Percentiles rank a stretch among this genome's conserved stretches.
Evolutionary conservation across 2,113 vertebrate species (phyloP).

Genomic region (Falcunculus frontatus): DNA sequence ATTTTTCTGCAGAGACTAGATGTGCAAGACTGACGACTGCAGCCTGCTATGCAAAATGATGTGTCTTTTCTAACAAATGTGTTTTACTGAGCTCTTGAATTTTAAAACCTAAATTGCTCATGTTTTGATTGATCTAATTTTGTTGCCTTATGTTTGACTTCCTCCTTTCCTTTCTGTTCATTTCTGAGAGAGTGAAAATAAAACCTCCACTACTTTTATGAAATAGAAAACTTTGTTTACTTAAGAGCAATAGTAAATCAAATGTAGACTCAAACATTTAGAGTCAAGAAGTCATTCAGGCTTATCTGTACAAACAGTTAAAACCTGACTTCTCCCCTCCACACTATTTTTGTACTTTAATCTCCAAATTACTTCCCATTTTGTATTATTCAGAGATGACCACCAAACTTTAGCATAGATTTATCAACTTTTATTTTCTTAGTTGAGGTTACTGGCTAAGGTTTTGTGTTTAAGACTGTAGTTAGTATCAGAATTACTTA

Average conservation of each 20-base stretch:
- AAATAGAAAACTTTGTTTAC: not conserved
- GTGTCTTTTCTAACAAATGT: not conserved
- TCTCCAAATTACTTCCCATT: not conserved
- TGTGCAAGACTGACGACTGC: not conserved
- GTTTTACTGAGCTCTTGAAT: not conserved
- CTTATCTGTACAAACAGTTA: not conserved
- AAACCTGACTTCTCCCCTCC: not conserved
- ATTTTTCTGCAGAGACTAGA: not conserved
- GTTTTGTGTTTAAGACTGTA: not conserved
- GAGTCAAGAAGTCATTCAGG: not conserved
- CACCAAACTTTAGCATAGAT: not conserved
- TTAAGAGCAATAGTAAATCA: not conserved
- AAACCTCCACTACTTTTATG: not conserved
- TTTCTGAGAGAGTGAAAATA: not conserved
- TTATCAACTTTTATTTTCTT: not conserved
- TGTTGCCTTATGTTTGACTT: not conserved
- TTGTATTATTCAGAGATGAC: not conserved
- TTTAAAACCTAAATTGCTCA: not conserved
- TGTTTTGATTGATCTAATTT: not conserved
- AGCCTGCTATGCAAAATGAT: not conserved
- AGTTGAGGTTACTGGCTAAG: not conserved
- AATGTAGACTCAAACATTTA: not conserved
- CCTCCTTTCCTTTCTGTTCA: not conserved
- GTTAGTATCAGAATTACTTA: not conserved
- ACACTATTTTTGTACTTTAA: not conserved